phyloP scores from a whole-genome alignment of 2,888 invertebrate genomes.

The Lamellibrachia satsuma region DNA sequence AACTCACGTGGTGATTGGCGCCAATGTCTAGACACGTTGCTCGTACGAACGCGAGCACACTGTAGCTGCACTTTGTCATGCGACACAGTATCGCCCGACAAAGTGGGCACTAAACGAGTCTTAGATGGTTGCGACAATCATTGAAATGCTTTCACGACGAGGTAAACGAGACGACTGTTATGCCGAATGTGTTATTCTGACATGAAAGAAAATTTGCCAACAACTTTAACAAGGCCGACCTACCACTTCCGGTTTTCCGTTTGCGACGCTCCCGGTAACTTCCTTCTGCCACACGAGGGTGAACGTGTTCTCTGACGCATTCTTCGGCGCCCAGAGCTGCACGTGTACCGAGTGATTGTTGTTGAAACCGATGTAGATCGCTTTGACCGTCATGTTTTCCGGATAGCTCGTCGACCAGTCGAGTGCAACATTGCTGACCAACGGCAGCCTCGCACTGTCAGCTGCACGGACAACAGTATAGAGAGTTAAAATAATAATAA shows the following conservation, averaged over 20 bases:
- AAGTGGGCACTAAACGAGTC: no score
- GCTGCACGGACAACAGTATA: background rate
- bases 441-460: background rate
- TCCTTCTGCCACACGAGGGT: background rate
- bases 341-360: background rate
- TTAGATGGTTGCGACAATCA: no score
- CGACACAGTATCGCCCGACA: no score
- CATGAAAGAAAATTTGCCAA: no score
- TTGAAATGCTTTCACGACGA: no score
- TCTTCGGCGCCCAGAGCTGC: background rate
- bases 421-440: background rate
- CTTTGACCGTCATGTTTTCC: background rate
- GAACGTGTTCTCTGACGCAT: background rate
- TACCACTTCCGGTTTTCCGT: background rate
- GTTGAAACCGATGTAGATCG: background rate
- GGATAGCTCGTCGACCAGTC: background rate
- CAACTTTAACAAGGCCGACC: background rate
- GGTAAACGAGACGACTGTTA: no score
- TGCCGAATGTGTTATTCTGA: no score
- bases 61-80: no score
- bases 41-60: no score
- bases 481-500: background rate
- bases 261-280: background rate
- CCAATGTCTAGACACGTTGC: no score
- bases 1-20: no score